These are phyloP conservation scores for Ernsta delagoae DNA, from an alignment of 2,888 invertebrate genomes.

Conservation along the genomic window DNA sequence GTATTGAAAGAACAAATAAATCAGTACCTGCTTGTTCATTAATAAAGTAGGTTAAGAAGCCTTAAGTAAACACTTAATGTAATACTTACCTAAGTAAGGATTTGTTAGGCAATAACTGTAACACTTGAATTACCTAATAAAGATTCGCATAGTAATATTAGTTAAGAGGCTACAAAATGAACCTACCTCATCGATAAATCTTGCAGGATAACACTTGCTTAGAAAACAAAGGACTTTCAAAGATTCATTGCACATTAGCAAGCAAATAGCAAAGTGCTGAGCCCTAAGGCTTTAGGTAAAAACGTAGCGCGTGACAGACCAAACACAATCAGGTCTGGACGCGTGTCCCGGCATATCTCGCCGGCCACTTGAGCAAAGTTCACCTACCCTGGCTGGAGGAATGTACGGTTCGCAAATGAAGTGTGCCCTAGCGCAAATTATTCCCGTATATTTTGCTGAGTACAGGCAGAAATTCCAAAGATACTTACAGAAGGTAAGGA, in stretches of 20 bases:
- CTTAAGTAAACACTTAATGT: no score
- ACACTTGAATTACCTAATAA: no score
- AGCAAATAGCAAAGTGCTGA: not conserved
- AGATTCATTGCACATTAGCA: not conserved
- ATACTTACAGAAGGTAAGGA: no score
- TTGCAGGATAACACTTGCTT: no score
- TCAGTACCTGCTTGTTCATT: no score
- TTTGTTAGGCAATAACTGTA: no score
- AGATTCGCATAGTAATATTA: no score
- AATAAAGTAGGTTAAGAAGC: no score
- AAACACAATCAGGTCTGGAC: slow-evolving; percentile 37
- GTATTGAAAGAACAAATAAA: no score
- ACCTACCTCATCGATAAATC: no score
- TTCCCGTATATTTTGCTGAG: not conserved
- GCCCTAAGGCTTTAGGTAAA: slow-evolving; percentile 15
- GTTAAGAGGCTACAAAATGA: no score
- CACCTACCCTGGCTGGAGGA: slow-evolving; percentile 43
- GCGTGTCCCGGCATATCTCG: slow-evolving; percentile 40
- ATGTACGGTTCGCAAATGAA: slow-evolving; percentile 37
- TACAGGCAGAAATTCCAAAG: not conserved
- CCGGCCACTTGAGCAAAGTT: slow-evolving; percentile 45
- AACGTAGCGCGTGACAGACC: slow-evolving; percentile 21
- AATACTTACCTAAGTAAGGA: no score
- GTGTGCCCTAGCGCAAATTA: not conserved
- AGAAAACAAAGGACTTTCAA: not conserved